Evolutionary conservation across 2,888 invertebrate species (phyloP).

Genomic region (Brachyptera putata): DNA sequence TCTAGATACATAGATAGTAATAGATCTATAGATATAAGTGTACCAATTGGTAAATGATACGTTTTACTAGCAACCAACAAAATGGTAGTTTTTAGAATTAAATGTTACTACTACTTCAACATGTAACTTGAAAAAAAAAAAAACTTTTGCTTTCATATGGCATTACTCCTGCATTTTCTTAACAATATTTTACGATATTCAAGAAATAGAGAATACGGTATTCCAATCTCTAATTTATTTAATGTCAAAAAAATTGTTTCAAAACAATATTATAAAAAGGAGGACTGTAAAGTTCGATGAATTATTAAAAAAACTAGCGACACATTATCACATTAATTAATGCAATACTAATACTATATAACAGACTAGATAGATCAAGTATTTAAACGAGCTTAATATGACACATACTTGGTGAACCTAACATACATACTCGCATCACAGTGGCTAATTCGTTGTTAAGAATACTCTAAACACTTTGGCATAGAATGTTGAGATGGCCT

Average conservation of each 20-base stretch:
- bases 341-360: neutral
- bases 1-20: too few species aligned
- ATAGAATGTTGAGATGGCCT: neutral
- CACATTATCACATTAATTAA: neutral
- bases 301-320: neutral
- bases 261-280: neutral
- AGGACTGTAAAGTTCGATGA: neutral
- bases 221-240: too few species aligned
- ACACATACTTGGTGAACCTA: neutral
- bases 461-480: constrained; percentile 18
- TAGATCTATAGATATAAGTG: too few species aligned
- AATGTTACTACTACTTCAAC: too few species aligned
- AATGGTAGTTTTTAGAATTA: too few species aligned
- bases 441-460: constrained; percentile 12
- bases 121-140: neutral
- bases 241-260: neutral
- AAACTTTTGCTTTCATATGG: neutral
- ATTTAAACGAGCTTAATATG: neutral
- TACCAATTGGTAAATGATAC: too few species aligned
- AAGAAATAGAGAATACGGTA: too few species aligned
- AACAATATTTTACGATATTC: too few species aligned
- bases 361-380: neutral
- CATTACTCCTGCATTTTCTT: too few species aligned
- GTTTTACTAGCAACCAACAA: too few species aligned
- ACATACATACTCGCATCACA: neutral